Conservation (phyloP, 2,797 vertebrate species). For the Fistularia tabacaria region DNA sequence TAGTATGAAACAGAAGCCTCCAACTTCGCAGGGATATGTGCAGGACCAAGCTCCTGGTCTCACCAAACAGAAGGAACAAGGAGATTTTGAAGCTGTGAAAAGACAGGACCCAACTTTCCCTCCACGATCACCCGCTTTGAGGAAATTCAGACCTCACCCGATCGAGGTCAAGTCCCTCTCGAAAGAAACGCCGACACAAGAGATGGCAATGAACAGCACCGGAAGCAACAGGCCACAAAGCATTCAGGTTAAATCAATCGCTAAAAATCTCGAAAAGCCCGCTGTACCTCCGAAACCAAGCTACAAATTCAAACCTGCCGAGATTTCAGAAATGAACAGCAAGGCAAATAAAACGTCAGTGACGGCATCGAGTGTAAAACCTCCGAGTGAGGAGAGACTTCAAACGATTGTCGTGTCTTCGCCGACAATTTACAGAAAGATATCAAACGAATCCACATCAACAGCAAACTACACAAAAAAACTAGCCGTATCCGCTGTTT, state of each 20-base stretch:
- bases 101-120: conserved; percentile 64
- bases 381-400: conserved; percentile 55
- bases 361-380: conserved; percentile 36
- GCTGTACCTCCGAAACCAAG: conserved; percentile 72
- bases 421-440: conserved; percentile 67
- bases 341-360: conserved; percentile 50
- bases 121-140: conserved; percentile 60
- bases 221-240: conserved; percentile 57
- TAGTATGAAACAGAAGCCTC: conserved; percentile 30
- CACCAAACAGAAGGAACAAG: conserved; percentile 39
- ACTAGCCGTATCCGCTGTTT: conserved; percentile 69
- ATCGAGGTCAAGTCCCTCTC: conserved; percentile 67
- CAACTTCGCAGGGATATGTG: conserved; percentile 8
- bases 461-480: conserved; percentile 64
- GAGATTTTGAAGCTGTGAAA: conserved; percentile 67
- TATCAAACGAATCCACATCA: conserved; percentile 55
- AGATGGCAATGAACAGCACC: conserved; percentile 11
- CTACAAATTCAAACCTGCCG: conserved; percentile 72
- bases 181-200: conserved; percentile 69
- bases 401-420: conserved; percentile 69
- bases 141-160: conserved; percentile 60
- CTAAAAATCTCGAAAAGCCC: conserved; percentile 71
- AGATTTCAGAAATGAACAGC: conserved; percentile 54
- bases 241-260: conserved; percentile 77
- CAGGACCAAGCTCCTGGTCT: conserved; percentile 33